phyloP scores from a whole-genome alignment of 2,797 vertebrate species.

The Sebastes glaucus region DNA sequence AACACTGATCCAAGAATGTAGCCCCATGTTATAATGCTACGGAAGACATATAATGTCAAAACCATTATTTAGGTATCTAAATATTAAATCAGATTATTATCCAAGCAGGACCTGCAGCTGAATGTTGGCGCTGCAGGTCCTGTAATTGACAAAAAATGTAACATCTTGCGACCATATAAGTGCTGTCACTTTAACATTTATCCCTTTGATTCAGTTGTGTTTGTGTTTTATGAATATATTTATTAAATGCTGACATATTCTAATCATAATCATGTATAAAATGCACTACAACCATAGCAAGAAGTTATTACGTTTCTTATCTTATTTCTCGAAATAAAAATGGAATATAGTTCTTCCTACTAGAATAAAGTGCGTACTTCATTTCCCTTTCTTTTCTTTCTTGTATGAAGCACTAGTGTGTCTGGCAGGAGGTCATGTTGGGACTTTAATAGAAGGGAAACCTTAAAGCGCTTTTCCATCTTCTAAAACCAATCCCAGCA shows the following conservation, averaged over 20 bases:
- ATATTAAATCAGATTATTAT: background rate
- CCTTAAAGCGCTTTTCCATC: constrained; percentile 13
- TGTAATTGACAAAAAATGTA: background rate
- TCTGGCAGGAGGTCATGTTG: background rate
- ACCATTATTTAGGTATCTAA: background rate
- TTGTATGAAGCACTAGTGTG: background rate
- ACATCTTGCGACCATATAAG: background rate
- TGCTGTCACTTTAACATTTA: background rate
- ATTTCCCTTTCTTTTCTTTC: background rate
- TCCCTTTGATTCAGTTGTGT: background rate
- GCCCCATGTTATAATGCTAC: background rate
- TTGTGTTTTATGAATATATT: background rate
- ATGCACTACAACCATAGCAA: background rate
- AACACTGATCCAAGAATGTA: background rate
- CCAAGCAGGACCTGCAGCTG: background rate
- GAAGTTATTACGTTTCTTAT: background rate
- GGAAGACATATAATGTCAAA: background rate
- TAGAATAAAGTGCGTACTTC: background rate
- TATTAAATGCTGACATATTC: background rate
- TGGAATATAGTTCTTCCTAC: background rate
- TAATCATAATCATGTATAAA: background rate
- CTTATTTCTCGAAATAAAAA: background rate
- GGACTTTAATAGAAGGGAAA: constrained; percentile 19
- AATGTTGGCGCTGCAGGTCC: no score
- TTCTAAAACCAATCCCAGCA: constrained; percentile 30